phyloP scores from a whole-genome alignment of 2,797 vertebrate species.

The Cephalopachus bancanus region DNA sequence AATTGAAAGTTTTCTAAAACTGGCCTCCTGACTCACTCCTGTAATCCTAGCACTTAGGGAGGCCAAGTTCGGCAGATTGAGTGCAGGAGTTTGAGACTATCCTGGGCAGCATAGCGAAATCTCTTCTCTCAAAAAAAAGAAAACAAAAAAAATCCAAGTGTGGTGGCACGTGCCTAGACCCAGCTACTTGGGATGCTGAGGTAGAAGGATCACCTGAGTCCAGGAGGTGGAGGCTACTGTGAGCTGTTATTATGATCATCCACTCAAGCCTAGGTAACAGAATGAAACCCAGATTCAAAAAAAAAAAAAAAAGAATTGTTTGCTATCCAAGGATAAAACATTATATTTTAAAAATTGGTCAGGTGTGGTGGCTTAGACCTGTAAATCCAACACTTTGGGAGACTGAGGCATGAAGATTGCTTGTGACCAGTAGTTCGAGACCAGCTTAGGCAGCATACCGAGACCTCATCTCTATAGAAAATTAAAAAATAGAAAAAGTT shows the following conservation, averaged over 20 bases:
- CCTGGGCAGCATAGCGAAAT: neutral
- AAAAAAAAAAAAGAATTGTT: neutral
- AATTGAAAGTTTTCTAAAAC: constrained; percentile 38
- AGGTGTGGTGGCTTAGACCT: no score
- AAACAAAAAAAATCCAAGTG: neutral
- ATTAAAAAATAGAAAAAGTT: neutral
- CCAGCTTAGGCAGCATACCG: no score
- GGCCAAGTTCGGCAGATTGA: neutral
- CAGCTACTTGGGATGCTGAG: neutral
- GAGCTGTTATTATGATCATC: neutral
- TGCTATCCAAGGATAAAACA: no score
- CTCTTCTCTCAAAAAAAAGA: neutral
- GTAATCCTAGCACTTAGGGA: neutral
- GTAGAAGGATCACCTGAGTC: neutral
- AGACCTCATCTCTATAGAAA: no score
- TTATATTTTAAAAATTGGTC: no score
- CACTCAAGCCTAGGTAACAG: neutral
- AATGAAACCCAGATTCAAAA: neutral
- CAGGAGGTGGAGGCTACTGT: neutral
- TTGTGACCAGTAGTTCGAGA: no score
- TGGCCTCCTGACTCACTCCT: neutral
- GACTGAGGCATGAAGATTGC: no score
- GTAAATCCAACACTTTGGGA: no score
- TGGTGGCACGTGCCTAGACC: neutral
- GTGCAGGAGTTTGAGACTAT: neutral